Conservation (phyloP, 1,140 invertebrate genomes). For the Listronotus bonariensis region DNA sequence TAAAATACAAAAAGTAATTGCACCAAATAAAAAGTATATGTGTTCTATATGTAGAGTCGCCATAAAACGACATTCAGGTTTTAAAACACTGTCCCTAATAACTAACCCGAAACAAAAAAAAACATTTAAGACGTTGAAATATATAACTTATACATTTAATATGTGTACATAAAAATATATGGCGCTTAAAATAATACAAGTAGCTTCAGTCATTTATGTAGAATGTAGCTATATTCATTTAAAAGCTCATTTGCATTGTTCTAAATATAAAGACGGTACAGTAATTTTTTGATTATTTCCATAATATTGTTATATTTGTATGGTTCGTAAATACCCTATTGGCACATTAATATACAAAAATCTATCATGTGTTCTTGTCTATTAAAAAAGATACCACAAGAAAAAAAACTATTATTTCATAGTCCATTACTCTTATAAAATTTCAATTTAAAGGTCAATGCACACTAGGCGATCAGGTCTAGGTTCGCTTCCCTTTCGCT, state of each 20-base stretch:
- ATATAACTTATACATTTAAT: slow-evolving; percentile 43
- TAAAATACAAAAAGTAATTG: not conserved
- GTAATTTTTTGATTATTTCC: not conserved
- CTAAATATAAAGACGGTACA: slow-evolving; percentile 6
- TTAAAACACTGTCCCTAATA: slow-evolving; percentile 6
- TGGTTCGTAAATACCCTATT: not conserved
- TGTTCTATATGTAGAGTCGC: slow-evolving; percentile 11
- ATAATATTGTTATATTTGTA: not conserved
- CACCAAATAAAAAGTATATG: slow-evolving; percentile 6
- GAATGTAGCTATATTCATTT: slow-evolving; percentile 25
- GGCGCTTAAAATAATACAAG: slow-evolving; percentile 47
- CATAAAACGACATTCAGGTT: not conserved
- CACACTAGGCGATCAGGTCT: too few species aligned
- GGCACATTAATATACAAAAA: too few species aligned
- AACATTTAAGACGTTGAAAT: slow-evolving; percentile 20
- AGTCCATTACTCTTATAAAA: too few species aligned
- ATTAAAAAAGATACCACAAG: too few species aligned
- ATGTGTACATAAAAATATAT: slow-evolving; percentile 51
- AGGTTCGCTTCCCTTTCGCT: too few species aligned
- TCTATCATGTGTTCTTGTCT: too few species aligned
- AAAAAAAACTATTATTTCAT: too few species aligned
- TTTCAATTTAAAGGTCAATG: too few species aligned
- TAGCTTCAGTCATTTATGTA: slow-evolving; percentile 50
- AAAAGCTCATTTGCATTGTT: slow-evolving; percentile 25
- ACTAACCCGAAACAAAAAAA: slow-evolving; percentile 1